phyloP scores from a whole-genome alignment of 2,797 vertebrate species.

The Megaceryle alcyon region DNA sequence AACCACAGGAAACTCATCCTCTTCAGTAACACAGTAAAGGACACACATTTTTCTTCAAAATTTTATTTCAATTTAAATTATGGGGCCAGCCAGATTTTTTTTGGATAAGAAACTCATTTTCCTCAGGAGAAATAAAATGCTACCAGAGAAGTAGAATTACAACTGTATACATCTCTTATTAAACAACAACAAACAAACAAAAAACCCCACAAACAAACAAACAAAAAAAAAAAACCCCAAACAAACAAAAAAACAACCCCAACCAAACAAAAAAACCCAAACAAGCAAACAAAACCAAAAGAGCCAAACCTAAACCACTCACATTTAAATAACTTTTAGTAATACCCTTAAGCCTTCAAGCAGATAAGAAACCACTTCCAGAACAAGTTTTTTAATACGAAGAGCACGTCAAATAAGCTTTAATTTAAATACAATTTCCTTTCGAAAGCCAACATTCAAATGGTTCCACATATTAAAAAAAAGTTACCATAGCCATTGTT shows the following conservation, averaged over 20 bases:
- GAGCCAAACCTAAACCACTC: background rate
- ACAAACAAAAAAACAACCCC: no score
- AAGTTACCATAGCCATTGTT: slow-evolving; percentile 56
- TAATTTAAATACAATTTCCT: slow-evolving; percentile 75
- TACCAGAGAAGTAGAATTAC: slow-evolving; percentile 72
- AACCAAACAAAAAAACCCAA: background rate
- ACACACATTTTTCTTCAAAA: slow-evolving; percentile 81
- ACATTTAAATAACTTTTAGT: slow-evolving; percentile 74
- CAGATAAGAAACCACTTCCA: slow-evolving; percentile 76
- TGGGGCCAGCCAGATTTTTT: slow-evolving; percentile 82
- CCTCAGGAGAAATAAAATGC: slow-evolving; percentile 76
- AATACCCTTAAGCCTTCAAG: slow-evolving; percentile 70
- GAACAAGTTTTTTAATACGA: slow-evolving; percentile 70
- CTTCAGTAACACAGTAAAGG: slow-evolving; percentile 26
- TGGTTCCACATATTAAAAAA: slow-evolving; percentile 74
- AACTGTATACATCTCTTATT: slow-evolving; percentile 75
- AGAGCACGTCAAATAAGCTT: slow-evolving; percentile 71
- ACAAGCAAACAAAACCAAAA: background rate
- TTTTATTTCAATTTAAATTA: slow-evolving; percentile 87
- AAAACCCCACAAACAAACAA: background rate
- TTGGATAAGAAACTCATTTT: slow-evolving; percentile 78
- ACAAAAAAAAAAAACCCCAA: no score
- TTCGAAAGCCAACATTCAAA: slow-evolving; percentile 68
- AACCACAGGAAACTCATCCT: background rate
- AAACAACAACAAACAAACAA: slow-evolving; percentile 20